Evolutionary conservation across 2,888 invertebrate genomes (phyloP).

Genomic region (Stenolophus ochropezus): DNA sequence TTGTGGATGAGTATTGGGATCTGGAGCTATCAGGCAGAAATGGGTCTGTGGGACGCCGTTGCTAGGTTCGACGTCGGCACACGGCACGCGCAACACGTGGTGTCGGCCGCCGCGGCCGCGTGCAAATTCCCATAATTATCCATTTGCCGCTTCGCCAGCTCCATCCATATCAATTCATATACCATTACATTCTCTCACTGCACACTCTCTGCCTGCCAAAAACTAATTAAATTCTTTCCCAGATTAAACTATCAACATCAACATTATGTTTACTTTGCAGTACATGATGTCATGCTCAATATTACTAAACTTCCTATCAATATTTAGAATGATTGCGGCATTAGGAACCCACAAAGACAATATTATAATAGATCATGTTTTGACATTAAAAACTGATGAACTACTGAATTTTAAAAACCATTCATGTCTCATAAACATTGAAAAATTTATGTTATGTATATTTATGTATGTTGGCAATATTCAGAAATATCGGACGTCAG

Average conservation of each 20-base stretch:
- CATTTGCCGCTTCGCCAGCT: constrained; percentile 7
- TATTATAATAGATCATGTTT: no score
- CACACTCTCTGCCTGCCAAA: constrained; percentile 21
- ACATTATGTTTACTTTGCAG: not conserved
- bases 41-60: constrained; percentile 2
- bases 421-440: no score
- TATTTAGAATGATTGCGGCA: no score
- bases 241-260: constrained; percentile 1
- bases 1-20: no score
- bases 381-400: no score
- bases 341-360: no score
- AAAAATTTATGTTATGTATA: no score
- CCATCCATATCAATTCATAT: constrained; percentile 12
- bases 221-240: constrained; percentile 25
- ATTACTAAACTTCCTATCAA: no score
- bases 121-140: constrained; percentile 44
- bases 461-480: not conserved
- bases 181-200: not conserved
- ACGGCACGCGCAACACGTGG: not conserved
- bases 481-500: not conserved
- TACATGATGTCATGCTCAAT: not conserved
- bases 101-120: not conserved
- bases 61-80: not conserved
- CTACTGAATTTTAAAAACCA: no score
- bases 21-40: no score